Percentiles rank a stretch among this genome's conserved stretches.
Conservation (phyloP, 2,797 vertebrate species). For the Hippopotamyrus pictus region DNA sequence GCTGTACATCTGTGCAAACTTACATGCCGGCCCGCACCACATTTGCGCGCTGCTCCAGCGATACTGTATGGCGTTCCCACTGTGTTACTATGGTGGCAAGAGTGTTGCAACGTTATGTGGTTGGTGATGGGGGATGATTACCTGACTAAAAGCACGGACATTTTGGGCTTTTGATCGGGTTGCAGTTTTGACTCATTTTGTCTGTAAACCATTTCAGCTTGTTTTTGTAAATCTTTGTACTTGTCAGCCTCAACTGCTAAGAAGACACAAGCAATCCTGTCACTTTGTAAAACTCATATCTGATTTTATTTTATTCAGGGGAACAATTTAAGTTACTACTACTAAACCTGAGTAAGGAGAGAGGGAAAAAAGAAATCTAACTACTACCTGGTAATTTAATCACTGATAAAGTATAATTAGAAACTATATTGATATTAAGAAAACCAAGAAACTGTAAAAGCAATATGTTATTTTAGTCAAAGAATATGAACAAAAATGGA, state of each 20-base stretch:
- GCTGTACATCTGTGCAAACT: slow-evolving; percentile 15
- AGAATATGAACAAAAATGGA: slow-evolving; percentile 38
- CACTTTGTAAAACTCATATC: slow-evolving; percentile 33
- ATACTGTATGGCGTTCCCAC: slow-evolving; percentile 11
- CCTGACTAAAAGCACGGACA: slow-evolving; percentile 6
- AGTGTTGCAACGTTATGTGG: slow-evolving; percentile 9
- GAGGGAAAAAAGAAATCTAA: slow-evolving; percentile 32
- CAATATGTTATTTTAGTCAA: slow-evolving; percentile 48
- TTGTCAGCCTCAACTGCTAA: slow-evolving; percentile 28
- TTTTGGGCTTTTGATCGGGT: slow-evolving; percentile 20
- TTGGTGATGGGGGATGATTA: background rate
- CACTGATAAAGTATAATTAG: slow-evolving; percentile 31
- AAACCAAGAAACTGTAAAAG: slow-evolving; percentile 42
- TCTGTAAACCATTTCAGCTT: slow-evolving; percentile 35
- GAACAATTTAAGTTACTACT: slow-evolving; percentile 37
- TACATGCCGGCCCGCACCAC: background rate
- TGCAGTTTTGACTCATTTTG: slow-evolving; percentile 29
- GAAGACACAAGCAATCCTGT: slow-evolving; percentile 28
- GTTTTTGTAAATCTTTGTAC: slow-evolving; percentile 30
- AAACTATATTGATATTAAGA: slow-evolving; percentile 37
- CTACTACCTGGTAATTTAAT: slow-evolving; percentile 36
- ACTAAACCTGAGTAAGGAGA: slow-evolving; percentile 37
- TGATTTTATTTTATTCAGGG: slow-evolving; percentile 30
- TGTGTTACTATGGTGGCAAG: slow-evolving; percentile 11
- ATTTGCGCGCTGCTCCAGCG: background rate